Evolutionary conservation across 2,888 invertebrate species (phyloP).

Genomic region (Amphipyra berbera): DNA sequence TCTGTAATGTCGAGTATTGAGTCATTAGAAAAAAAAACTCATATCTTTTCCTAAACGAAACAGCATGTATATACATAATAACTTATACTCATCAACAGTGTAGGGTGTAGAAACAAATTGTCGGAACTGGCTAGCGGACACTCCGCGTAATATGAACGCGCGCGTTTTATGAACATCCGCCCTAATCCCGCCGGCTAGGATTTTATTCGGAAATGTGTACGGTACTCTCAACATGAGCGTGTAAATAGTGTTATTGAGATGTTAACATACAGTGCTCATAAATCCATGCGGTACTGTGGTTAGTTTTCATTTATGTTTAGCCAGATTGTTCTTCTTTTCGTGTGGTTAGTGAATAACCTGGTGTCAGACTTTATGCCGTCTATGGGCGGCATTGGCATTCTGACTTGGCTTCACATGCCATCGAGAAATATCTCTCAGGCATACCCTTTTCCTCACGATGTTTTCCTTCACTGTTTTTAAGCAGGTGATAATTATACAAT

Average conservation of each 20-base stretch:
- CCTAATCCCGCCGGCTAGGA: conserved; percentile 38
- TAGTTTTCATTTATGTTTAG: no score
- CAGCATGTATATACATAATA: conserved; percentile 19
- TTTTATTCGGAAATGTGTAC: conserved; percentile 26
- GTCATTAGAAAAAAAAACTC: no score
- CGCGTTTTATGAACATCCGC: conserved; percentile 74
- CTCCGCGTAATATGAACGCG: conserved; percentile 32
- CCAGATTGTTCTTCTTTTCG: no score
- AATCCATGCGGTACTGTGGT: background rate
- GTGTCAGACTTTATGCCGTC: no score
- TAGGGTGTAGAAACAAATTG: conserved; percentile 75
- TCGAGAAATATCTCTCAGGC: no score
- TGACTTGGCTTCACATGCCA: no score
- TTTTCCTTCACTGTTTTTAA: no score
- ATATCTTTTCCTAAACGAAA: background rate
- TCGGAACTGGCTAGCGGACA: conserved; percentile 73
- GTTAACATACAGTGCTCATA: background rate
- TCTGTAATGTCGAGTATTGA: no score
- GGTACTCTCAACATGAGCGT: conserved; percentile 8
- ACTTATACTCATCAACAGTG: conserved; percentile 69
- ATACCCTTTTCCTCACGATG: no score
- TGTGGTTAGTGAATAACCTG: no score
- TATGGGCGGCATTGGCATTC: no score
- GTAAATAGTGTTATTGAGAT: conserved; percentile 8
- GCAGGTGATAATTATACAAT: no score